Evolutionary conservation across 2,797 vertebrate species (phyloP), one percentile per base, ranked within the genome.

Genomic region (Otus scops): DNA sequence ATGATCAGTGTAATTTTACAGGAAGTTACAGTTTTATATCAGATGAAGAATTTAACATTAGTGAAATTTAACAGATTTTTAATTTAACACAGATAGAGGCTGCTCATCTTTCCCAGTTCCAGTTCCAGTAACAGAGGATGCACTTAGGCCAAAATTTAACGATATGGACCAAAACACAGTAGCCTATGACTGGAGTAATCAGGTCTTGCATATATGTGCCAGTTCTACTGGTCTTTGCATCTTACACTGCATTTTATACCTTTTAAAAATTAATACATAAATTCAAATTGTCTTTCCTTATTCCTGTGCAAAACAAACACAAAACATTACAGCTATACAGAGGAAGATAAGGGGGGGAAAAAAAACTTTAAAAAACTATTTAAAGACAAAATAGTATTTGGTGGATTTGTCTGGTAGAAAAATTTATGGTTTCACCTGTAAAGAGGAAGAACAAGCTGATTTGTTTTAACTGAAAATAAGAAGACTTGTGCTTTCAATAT

Each of bases 381-480:
- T 79, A 51, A 89, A 75, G 36, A 43, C 9, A 78, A 59, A 79
- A 50, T 43, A 43, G 7, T 26, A 51, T 79, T 82, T 84, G 28
- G 56, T 32, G 23, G 19, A 50, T 57, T 79, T 60, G 5, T 89
- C 89, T 92, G 28, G 23, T 26, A 92, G 74, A 7, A 87, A 73
- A 92, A 54, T 3, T 48, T 63, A 71, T 11, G 6, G 17, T 50
- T 84, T 96, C 67, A 87, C 18, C 20, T 84, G 22, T 75, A 82
- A 95, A 93, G 83, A 94, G n/a, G 59, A 92, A 87, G 56, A 73
- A 80, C 11, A 74, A 23, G 4, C 11, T 77, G 32, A 57, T 89
- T 92, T 67, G 28, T 13, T 88, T 84, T 67, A 86, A 68, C 43
- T 73, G 30, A 88, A 86, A 88, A 83, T 41, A 68, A 50, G 27